Evolutionary conservation across 2,797 vertebrate species (phyloP), one percentile per base, ranked within the genome.

Genomic region (Coranthus polyacanthus): DNA sequence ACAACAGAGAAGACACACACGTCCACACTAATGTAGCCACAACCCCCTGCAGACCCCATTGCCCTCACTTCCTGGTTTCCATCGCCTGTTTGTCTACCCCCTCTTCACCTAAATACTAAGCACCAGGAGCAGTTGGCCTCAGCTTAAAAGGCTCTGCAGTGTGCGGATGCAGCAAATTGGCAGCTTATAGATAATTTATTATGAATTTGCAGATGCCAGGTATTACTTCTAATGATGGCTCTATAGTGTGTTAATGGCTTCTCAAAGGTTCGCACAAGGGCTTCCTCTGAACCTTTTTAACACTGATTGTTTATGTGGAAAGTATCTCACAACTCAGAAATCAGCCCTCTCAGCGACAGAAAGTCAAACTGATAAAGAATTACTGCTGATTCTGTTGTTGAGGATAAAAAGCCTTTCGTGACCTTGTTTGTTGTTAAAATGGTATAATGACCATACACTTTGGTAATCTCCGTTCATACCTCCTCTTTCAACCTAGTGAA

Each of bases 141-240:
- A 49, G 60, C 78, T 78, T 68, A 61, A 72, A 70, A 63, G 51
- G 36, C 68, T 13, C n/a, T 51, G 11, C 45, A 54, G 42, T 68
- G 26, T 77, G 66, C 24, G 1, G 59, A 65, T 71, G 75, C 57
- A 75, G 69, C 68, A 78, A 29, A 71, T 79, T 74, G 26, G 45
- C 67, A 69, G 72, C 43, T 73, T 72, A 44, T 64, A 37, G 55
- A 75, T 70, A 12, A 69, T 68, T 78, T 56, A 56, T 69, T 61
- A 50, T 55, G 18, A 4, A 66, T 76, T 45, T 67, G 42, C 50
- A 75, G 68, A 44, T 47, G 26, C 6, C 52, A 15, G 55, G 71
- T 55, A 47, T 68, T 51, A 60, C 73, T 44, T 50, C 10, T 22
- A 26, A 32, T 60, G 15, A 68, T 69, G 55, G 29, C 45, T 68